phyloP scores from a whole-genome alignment of 2,797 vertebrate genomes.

The Channa striata region DNA sequence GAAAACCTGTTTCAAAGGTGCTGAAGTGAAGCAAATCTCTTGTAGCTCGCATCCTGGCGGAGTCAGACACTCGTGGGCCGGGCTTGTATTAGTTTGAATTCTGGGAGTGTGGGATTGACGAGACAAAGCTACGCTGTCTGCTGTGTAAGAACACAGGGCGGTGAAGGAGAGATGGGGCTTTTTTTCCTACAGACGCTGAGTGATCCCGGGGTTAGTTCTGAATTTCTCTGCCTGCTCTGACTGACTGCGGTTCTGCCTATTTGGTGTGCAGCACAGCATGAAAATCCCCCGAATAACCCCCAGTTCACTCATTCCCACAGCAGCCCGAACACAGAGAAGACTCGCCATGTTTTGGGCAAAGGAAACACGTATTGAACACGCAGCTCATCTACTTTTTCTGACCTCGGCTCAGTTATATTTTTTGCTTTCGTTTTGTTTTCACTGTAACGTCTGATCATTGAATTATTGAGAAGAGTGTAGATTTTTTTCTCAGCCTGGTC shows the following conservation, averaged over 20 bases:
- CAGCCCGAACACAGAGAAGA: constrained; percentile 50
- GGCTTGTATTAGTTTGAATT: constrained; percentile 70
- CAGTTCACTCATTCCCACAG: constrained; percentile 65
- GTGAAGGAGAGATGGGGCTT: constrained; percentile 54
- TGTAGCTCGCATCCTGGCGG: constrained; percentile 66
- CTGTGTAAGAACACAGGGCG: constrained; percentile 62
- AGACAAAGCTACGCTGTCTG: constrained; percentile 69
- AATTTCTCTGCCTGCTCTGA: constrained; percentile 69
- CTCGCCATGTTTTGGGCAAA: constrained; percentile 48
- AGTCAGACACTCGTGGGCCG: constrained; percentile 62
- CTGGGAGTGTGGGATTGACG: constrained; percentile 65
- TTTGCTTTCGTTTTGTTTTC: constrained; percentile 55
- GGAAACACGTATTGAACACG: constrained; percentile 53
- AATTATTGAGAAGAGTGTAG: constrained; percentile 35
- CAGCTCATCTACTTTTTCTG: constrained; percentile 55
- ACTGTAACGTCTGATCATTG: constrained; percentile 60
- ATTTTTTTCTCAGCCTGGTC: constrained; percentile 21
- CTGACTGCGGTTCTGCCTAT: constrained; percentile 74
- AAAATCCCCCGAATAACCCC: constrained; percentile 72
- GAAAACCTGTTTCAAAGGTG: constrained; percentile 72
- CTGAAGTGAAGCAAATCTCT: constrained; percentile 74
- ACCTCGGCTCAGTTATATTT: constrained; percentile 59
- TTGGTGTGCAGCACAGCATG: constrained; percentile 79
- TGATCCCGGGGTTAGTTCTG: constrained; percentile 74
- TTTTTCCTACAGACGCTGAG: constrained; percentile 54